phyloP scores from a whole-genome alignment of 2,888 invertebrate genomes.

The Habrosyne pyritoides region DNA sequence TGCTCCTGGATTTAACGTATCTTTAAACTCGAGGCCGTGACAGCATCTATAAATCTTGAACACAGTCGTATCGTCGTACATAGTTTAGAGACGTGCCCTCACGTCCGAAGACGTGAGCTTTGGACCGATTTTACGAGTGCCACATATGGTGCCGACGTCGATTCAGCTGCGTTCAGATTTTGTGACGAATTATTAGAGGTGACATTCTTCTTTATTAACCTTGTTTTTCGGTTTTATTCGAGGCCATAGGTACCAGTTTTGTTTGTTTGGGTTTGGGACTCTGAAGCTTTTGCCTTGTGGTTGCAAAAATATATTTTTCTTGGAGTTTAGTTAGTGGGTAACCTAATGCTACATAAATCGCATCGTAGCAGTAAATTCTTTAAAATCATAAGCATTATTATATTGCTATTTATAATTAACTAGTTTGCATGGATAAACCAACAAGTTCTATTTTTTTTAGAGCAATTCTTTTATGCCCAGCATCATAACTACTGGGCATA shows the following conservation, averaged over 20 bases:
- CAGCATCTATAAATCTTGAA: neutral
- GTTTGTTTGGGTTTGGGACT: neutral
- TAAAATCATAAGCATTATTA: no score
- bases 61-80: neutral
- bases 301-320: neutral
- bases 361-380: no score
- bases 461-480: no score
- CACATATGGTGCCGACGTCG: slow-evolving; percentile 42
- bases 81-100: slow-evolving; percentile 6
- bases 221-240: slow-evolving; percentile 33
- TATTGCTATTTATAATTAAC: no score
- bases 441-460: no score
- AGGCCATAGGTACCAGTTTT: neutral
- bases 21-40: neutral
- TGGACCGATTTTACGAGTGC: slow-evolving; percentile 42
- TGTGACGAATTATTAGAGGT: slow-evolving; percentile 44
- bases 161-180: slow-evolving; percentile 30
- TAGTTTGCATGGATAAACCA: no score
- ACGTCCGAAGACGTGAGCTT: slow-evolving; percentile 22
- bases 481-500: no score
- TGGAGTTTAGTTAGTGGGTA: no score
- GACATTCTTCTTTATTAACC: slow-evolving; percentile 37
- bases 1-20: neutral
- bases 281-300: neutral
- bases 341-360: no score